These are phyloP conservation scores for Reticulitermes lucifugus DNA, from an alignment of 2,888 invertebrate genomes.

Conservation along the genomic window DNA sequence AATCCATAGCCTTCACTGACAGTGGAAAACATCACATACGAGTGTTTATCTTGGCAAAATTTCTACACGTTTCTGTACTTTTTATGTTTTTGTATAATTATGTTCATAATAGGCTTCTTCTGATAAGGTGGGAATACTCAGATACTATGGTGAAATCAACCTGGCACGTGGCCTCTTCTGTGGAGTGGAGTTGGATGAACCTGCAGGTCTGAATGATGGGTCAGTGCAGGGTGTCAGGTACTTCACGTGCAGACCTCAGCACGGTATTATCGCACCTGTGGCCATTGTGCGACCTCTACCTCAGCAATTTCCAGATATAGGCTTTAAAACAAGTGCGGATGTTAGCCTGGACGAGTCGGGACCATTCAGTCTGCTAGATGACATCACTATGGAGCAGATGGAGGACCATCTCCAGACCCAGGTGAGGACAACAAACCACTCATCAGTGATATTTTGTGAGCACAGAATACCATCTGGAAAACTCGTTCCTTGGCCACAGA, in stretches of 20 bases:
- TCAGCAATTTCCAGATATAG: slow-evolving; percentile 50
- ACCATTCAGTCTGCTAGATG: slow-evolving; percentile 71
- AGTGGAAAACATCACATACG: too few relatives aligned
- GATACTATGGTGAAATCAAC: slow-evolving; percentile 69
- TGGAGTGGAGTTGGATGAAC: slow-evolving; percentile 71
- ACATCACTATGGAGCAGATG: background rate
- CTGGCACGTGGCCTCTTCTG: slow-evolving; percentile 71
- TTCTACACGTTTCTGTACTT: too few relatives aligned
- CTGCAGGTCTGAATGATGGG: slow-evolving; percentile 74
- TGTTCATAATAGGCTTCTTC: slow-evolving; percentile 54
- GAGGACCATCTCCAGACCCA: background rate
- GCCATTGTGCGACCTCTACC: slow-evolving; percentile 64
- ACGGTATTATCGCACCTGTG: slow-evolving; percentile 74
- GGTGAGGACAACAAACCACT: background rate
- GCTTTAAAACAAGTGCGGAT: background rate
- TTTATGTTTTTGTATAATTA: too few relatives aligned
- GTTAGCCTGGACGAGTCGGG: slow-evolving; percentile 63
- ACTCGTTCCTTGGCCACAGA: too few relatives aligned
- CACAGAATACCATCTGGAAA: too few relatives aligned
- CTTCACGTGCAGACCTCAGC: slow-evolving; percentile 69
- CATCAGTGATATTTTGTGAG: too few relatives aligned
- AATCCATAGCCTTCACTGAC: too few relatives aligned
- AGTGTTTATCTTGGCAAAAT: too few relatives aligned
- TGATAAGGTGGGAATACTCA: slow-evolving; percentile 65
- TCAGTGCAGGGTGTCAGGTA: slow-evolving; percentile 71